These are phyloP conservation scores for Diogma glabrata DNA, from an alignment of 2,888 invertebrate species.

Conservation along the genomic window DNA sequence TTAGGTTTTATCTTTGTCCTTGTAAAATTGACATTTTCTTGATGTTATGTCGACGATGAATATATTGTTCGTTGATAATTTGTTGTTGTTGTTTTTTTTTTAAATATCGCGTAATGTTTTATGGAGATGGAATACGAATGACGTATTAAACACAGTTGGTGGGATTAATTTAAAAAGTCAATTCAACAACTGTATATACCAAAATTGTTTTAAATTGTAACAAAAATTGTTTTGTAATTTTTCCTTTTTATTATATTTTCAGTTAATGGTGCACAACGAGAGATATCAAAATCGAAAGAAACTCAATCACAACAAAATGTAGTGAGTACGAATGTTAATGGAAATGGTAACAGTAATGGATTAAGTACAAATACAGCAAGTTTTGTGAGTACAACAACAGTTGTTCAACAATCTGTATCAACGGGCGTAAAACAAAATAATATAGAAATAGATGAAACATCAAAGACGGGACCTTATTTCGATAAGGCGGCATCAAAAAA, in stretches of 20 bases:
- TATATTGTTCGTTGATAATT: too few relatives aligned
- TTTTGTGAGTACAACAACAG: conserved; percentile 19
- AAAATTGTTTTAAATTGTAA: too few relatives aligned
- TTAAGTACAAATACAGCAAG: conserved; percentile 17
- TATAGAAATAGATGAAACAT: conserved; percentile 32
- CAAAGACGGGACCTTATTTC: conserved; percentile 60
- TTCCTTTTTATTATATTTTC: conserved; percentile 14
- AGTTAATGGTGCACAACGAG: conserved; percentile 34
- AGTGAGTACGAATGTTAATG: conserved; percentile 16
- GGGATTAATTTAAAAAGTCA: too few relatives aligned
- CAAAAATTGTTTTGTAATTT: background rate
- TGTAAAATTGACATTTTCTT: too few relatives aligned
- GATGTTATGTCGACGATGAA: too few relatives aligned
- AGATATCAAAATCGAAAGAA: conserved; percentile 32
- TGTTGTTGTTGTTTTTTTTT: too few relatives aligned
- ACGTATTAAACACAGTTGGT: too few relatives aligned
- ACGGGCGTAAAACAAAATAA: conserved; percentile 19
- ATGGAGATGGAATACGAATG: too few relatives aligned
- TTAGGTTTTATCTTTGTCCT: too few relatives aligned
- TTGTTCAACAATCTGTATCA: conserved; percentile 9
- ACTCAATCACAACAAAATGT: conserved; percentile 13
- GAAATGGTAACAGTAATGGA: conserved; percentile 22
- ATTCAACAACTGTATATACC: too few relatives aligned
- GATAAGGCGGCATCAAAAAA: conserved; percentile 62
- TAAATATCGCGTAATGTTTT: too few relatives aligned